phyloP scores from a whole-genome alignment of 2,888 invertebrate species.

The Drosophila falleni region DNA sequence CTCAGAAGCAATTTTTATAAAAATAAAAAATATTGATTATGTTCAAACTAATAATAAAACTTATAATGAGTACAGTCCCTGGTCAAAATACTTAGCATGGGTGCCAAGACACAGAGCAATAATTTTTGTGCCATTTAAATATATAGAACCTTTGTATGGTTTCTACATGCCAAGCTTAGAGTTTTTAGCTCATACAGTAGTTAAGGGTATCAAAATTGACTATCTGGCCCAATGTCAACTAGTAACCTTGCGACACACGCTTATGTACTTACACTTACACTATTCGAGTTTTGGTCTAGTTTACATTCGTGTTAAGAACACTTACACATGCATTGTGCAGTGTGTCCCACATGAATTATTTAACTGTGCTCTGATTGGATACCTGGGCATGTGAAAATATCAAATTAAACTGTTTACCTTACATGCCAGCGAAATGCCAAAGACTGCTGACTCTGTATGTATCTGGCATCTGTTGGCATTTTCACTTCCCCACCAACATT shows the following conservation, averaged over 20 bases:
- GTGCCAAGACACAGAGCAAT: no score
- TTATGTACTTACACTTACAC: neutral
- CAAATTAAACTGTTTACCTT: slow-evolving; percentile 58
- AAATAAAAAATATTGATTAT: no score
- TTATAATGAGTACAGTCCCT: no score
- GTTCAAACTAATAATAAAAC: no score
- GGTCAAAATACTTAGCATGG: no score
- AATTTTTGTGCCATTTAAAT: no score
- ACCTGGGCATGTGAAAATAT: slow-evolving; percentile 53
- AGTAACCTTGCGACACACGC: neutral
- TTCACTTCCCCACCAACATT: slow-evolving; percentile 16
- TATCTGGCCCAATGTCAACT: no score
- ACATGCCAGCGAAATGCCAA: slow-evolving; percentile 25
- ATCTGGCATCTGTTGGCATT: neutral
- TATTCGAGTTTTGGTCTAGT: slow-evolving; percentile 31
- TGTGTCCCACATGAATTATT: slow-evolving; percentile 75
- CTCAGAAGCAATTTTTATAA: no score
- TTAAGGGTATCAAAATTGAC: no score
- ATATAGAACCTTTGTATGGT: no score
- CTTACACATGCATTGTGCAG: slow-evolving; percentile 20
- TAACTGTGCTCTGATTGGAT: slow-evolving; percentile 59
- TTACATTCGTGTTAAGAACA: slow-evolving; percentile 23
- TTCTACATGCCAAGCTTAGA: no score
- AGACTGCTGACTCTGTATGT: neutral
- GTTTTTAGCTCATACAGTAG: no score